phyloP scores from a whole-genome alignment of 2,113 vertebrate genomes.

The Cavia porcellus region DNA sequence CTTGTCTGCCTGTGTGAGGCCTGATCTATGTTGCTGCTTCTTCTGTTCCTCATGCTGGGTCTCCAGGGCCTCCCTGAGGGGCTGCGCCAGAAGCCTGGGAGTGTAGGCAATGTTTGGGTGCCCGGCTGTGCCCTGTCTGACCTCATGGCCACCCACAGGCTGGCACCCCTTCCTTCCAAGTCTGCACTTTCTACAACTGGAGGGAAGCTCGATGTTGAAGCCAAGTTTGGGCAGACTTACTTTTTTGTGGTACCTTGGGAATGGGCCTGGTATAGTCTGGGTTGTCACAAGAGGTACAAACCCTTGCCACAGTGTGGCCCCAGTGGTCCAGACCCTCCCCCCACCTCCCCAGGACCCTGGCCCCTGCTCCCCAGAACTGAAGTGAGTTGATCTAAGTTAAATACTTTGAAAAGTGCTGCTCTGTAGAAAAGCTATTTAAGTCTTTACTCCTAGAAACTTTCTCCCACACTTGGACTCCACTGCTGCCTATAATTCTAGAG shows the following conservation, averaged over 20 bases:
- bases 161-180: background rate
- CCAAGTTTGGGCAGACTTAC: background rate
- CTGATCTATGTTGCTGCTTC: background rate
- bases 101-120: background rate
- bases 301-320: background rate
- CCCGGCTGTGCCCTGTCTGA: slow-evolving; percentile 28
- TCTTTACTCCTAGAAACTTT: background rate
- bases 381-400: background rate
- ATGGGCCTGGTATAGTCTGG: background rate
- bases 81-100: background rate
- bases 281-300: background rate
- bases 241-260: background rate
- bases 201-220: background rate
- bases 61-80: background rate
- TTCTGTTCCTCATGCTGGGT: background rate
- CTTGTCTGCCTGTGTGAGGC: background rate
- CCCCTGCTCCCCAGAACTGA: background rate
- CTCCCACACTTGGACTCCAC: background rate
- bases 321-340: background rate
- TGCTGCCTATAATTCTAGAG: background rate
- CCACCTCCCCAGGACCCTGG: background rate
- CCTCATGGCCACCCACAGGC: slow-evolving; percentile 61
- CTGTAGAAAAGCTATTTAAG: background rate
- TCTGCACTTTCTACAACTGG: background rate
- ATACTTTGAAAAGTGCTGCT: background rate